Conservation (phyloP, 2,113 vertebrate genomes). For the Talpa occidentalis region DNA sequence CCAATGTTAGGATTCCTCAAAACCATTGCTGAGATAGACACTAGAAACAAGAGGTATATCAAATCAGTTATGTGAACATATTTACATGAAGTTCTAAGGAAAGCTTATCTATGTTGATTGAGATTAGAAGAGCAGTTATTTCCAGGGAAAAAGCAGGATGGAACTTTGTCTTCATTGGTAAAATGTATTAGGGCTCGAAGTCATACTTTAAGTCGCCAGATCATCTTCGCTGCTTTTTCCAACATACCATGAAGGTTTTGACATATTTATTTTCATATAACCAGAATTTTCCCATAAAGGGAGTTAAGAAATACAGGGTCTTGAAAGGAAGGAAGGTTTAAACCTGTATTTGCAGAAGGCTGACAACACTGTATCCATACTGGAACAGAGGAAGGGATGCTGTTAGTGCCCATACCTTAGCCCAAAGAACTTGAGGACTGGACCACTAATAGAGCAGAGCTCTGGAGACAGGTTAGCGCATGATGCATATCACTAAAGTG, state of each 20-base stretch:
- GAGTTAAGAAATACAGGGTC: background rate
- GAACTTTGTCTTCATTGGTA: background rate
- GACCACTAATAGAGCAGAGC: background rate
- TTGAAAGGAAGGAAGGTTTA: background rate
- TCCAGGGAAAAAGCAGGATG: background rate
- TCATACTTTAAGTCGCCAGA: background rate
- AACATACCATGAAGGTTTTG: background rate
- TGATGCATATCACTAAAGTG: background rate
- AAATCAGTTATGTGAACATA: fast-evolving
- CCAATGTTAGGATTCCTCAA: background rate
- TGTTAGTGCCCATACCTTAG: fast-evolving
- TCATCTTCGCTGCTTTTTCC: background rate
- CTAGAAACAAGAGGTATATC: background rate
- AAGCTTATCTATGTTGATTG: background rate
- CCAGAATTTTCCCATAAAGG: background rate
- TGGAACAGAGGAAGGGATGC: background rate
- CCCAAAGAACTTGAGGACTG: background rate
- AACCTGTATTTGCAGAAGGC: background rate
- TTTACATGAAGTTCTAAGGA: background rate
- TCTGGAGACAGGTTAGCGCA: background rate
- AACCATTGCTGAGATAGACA: background rate
- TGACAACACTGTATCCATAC: background rate
- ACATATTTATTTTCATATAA: background rate
- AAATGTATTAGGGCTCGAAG: background rate
- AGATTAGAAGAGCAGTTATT: background rate